Evolutionary conservation across 92 coral and sea anemone genomes (phyloP).

Genomic region (Umimayanthus kanabou): DNA sequence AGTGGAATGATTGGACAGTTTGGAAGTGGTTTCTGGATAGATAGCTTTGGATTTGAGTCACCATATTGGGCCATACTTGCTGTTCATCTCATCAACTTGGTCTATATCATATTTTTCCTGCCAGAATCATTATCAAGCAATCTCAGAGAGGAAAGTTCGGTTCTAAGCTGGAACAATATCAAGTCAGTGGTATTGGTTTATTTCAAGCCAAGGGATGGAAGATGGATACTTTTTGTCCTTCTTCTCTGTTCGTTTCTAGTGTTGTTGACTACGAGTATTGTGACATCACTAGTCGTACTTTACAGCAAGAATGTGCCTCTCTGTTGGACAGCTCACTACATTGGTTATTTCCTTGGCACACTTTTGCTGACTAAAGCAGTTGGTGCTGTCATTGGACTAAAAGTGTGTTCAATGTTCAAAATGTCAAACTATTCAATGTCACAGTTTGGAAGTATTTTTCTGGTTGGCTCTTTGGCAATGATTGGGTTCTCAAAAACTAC

Average conservation of each 20-base stretch:
- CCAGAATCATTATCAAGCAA: conserved; percentile 79
- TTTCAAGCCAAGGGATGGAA: conserved; percentile 66
- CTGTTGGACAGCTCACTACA: conserved; percentile 76
- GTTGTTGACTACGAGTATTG: conserved; percentile 60
- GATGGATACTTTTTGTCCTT: conserved; percentile 69
- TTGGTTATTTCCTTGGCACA: conserved; percentile 84
- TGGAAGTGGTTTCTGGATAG: conserved; percentile 85
- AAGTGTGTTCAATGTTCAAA: conserved; percentile 62
- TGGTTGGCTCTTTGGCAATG: conserved; percentile 69
- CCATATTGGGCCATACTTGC: conserved; percentile 81
- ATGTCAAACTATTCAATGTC: conserved; percentile 73
- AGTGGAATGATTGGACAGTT: conserved; percentile 83
- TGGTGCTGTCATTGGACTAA: conserved; percentile 85
- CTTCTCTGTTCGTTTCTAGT: conserved; percentile 57
- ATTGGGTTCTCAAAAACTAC: conserved; percentile 87
- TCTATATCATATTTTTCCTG: conserved; percentile 67
- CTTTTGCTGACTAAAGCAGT: conserved; percentile 73
- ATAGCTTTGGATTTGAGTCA: conserved; percentile 70
- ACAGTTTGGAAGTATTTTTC: conserved; percentile 79
- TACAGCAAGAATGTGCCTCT: conserved; percentile 77
- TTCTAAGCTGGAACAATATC: conserved; percentile 51
- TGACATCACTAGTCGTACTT: conserved; percentile 72
- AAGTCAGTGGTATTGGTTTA: conserved; percentile 69
- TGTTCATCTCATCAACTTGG: conserved; percentile 59
- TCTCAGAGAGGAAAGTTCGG: conserved; percentile 32